Evolutionary conservation across 2,888 invertebrate genomes (phyloP), one percentile per base, ranked within the genome.

Genomic region (Dicycla oo): DNA sequence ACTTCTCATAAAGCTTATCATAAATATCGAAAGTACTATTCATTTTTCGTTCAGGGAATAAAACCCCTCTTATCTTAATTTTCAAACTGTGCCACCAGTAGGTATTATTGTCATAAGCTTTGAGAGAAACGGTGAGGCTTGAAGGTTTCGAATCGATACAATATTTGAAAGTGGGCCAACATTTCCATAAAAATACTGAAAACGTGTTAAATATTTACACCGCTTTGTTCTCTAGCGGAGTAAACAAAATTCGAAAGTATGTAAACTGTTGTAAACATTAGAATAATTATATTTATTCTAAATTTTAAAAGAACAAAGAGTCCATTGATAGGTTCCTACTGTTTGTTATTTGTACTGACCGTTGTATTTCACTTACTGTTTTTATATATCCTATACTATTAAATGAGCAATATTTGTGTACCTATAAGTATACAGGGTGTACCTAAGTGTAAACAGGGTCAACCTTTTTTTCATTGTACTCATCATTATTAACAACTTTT

Each of bases 81-180:
- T 63, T 53, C 15, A 18, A 77, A 23, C 34, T 43, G n/a, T 53
- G 45, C 30, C 7, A 40, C 20, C 49, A 60, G 3, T n/a, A n/a
- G n/a, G n/a, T 56, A 11, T 61, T 26, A 53, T 61, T 56, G 49
- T 72, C 38, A 49, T 23, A 13, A 20, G 20, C 4, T 30, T 73
- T 51, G 51, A n/a, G n/a, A n/a, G n/a, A n/a, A n/a, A n/a, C n/a
- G 7, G 38, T 26, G 3, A 49, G 18, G 20, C 15, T 45, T 20
- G 13, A 40, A n/a, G 47, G 58, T 49, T 51, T 43, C 20, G 30
- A 47, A 73, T 77, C 58, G 40, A 60, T 77, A 74, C 63, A 49
- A 20, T n/a, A 49, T 62, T 58, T 77, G 75, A 77, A 80, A 63
- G 49, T 63, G 43, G 45, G 80, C 68, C 74, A 74, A 63, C 34